Evolutionary conservation across 2,888 invertebrate species (phyloP).

Genomic region (Dryadula phaetusa): DNA sequence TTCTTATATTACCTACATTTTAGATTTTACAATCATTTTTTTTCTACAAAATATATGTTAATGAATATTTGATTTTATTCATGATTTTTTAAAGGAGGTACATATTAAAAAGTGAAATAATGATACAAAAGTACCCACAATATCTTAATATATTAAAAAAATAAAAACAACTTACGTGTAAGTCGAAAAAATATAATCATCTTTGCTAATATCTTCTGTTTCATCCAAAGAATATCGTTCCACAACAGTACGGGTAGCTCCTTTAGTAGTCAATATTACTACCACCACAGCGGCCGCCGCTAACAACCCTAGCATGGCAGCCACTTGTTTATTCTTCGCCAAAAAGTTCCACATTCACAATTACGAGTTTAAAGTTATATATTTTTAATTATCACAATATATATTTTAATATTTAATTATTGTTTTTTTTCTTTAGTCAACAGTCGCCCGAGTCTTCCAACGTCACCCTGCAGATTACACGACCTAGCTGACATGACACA

Average conservation of each 20-base stretch:
- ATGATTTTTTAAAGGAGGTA: background rate
- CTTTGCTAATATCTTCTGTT: slow-evolving; percentile 69
- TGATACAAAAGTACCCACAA: background rate
- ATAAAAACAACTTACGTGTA: slow-evolving; percentile 60
- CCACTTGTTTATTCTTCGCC: slow-evolving; percentile 72
- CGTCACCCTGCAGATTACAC: slow-evolving; percentile 66
- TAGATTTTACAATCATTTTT: too few species aligned
- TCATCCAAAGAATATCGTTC: slow-evolving; percentile 56
- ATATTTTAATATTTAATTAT: slow-evolving; percentile 13
- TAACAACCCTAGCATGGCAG: slow-evolving; percentile 74
- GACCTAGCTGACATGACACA: slow-evolving; percentile 71
- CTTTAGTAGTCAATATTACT: slow-evolving; percentile 65
- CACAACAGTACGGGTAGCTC: slow-evolving; percentile 53
- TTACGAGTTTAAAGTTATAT: slow-evolving; percentile 25
- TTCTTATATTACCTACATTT: background rate
- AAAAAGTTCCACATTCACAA: slow-evolving; percentile 78
- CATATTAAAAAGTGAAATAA: background rate
- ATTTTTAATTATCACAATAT: background rate
- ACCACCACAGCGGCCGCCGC: slow-evolving; percentile 66
- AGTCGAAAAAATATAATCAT: slow-evolving; percentile 67
- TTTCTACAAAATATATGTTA: too few species aligned
- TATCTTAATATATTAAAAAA: background rate
- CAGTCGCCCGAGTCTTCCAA: slow-evolving; percentile 55
- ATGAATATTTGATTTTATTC: background rate
- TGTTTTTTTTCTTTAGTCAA: slow-evolving; percentile 23